These are phyloP conservation scores for Aurelia aurita complex sp. Pacific DNA, from an alignment of 30 jellyfish, hydroid and myxozoan species.

Conservation along the genomic window DNA sequence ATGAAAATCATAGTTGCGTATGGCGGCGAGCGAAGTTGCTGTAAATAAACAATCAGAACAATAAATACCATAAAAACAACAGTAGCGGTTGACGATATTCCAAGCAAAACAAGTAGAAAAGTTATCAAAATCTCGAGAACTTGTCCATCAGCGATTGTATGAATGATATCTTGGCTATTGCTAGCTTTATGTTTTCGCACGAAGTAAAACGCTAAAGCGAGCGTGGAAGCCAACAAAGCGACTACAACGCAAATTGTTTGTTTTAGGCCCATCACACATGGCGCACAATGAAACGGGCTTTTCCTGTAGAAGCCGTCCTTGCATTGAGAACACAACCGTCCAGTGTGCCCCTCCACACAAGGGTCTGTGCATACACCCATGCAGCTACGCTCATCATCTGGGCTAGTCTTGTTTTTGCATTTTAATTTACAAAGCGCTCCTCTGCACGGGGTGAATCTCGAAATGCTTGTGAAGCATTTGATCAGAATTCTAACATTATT, in stretches of 20 bases:
- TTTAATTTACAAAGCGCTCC: conserved; percentile 84
- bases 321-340: conserved; percentile 97
- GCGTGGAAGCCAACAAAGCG: conserved; percentile 84
- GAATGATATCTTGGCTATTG: conserved; percentile 38
- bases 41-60: conserved; percentile 87
- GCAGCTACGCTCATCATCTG: conserved; percentile 80
- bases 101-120: conserved; percentile 87
- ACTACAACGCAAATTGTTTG: conserved; percentile 87
- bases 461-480: conserved; percentile 86
- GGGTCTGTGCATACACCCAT: conserved; percentile 76
- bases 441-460: conserved; percentile 95
- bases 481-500: conserved; percentile 60
- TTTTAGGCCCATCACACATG: conserved; percentile 93
- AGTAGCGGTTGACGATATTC: conserved; percentile 95
- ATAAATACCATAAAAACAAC: conserved; percentile 91
- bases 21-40: conserved; percentile 97
- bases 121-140: conserved; percentile 87
- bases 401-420: conserved; percentile 79
- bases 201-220: conserved; percentile 81
- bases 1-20: conserved; percentile 95
- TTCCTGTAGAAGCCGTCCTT: conserved; percentile 88
- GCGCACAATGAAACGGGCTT: conserved; percentile 96
- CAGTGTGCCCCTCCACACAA: conserved; percentile 94
- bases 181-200: conserved; percentile 86
- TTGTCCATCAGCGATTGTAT: conserved; percentile 87